Base-by-base conservation (phyloP, 2,113 vertebrate species). In the Rutilus rutilus region DNA sequence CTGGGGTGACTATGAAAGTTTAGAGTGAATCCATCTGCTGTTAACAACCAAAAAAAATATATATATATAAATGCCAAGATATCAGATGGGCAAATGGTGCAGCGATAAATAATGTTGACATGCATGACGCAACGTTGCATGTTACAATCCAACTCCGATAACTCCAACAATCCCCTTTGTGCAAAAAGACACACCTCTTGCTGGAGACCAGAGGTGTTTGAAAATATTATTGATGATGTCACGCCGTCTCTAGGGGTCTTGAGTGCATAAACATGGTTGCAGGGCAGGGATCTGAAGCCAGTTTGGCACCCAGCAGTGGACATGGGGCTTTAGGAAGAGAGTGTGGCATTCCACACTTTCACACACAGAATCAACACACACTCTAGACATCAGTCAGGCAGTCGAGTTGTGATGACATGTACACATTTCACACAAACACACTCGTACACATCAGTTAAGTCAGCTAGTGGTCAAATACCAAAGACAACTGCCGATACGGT, bases 271-370 rank as follows among this genome's bases (percentile, higher is more conserved):
- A 93, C 93, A 93, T 85, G 62, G 65, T 42, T 42, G 14, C 6
- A 83, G 88, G 89, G 92, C 90, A 90, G 89, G 92, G 92, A 88
- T 59, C 86, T 85, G 33, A 67, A 65, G 84, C 64, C 73, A 73
- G 83, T 60, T 77, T 85, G 83, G 85, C 85, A 81, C 62, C 52
- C 54, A 42, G 79, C 73, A 65, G 30, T 77, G 67, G 76, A 89
- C 89, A 82, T 33, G 88, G 90, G 86, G 91, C 91, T 93, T 94
- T 94, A 82, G 89, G 90, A 90, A 85, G 89, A 78, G 64, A 67
- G 82, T 67, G 93, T 76, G 92, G 93, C 91, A 94, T 94, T 94
- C 90, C 85, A 86, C 94, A 93, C 90, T 89, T 90, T 25, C 65
- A 45, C 79, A 85, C 65, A 54, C 75, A 88, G 84, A 90, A 83